Conservation (phyloP, 2,888 invertebrate species). For the Thecophora atra region DNA sequence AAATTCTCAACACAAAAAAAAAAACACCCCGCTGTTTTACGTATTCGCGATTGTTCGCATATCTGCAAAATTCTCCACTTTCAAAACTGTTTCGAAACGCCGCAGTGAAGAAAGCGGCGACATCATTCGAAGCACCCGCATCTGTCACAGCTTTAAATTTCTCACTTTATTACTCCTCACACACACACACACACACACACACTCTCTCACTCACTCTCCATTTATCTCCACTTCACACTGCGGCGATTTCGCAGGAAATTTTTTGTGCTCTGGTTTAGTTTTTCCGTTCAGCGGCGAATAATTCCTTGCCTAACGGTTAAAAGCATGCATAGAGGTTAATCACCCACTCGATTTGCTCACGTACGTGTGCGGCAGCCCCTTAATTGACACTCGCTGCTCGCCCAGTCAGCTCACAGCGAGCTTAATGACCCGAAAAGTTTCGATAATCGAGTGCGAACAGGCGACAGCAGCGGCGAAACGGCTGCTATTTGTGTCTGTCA, state of each 20-base stretch:
- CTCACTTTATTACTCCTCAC: not conserved
- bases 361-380: conserved; percentile 10
- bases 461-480: conserved; percentile 20
- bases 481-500: conserved; percentile 35
- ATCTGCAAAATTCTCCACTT: not conserved
- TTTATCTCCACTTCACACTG: too few species aligned
- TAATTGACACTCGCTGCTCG: conserved; percentile 34
- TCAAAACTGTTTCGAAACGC: not conserved
- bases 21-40: not conserved
- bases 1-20: not conserved
- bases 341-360: conserved; percentile 11
- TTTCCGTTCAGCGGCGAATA: conserved; percentile 9
- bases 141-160: not conserved
- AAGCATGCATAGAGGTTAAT: conserved; percentile 17
- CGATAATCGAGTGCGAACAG: conserved; percentile 57
- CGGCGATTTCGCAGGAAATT: conserved; percentile 16
- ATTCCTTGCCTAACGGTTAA: conserved; percentile 16
- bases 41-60: not conserved
- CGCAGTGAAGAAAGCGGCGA: not conserved
- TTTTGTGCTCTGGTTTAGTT: conserved; percentile 31
- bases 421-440: conserved; percentile 66
- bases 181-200: not conserved
- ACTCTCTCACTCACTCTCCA: too few species aligned
- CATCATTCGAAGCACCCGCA: not conserved
- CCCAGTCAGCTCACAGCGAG: conserved; percentile 40